Percentiles rank a stretch among this genome's conserved stretches.
These are phyloP conservation scores for Chalcis sispes DNA, from an alignment of 2,888 invertebrate genomes.

Conservation along the genomic window DNA sequence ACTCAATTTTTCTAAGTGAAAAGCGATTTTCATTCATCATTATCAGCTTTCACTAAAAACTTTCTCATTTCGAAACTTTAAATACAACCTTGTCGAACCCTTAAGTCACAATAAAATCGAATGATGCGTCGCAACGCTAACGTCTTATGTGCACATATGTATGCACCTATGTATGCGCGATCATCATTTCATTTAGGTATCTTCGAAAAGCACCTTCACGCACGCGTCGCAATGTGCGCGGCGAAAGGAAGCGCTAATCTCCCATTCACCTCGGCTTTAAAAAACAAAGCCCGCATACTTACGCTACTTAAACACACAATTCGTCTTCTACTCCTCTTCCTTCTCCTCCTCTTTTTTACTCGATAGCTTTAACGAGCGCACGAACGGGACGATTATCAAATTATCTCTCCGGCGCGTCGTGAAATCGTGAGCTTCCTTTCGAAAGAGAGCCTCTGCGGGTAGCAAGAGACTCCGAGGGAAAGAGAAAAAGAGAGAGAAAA, in stretches of 20 bases:
- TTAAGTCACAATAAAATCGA: constrained; percentile 6
- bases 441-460: constrained; percentile 39
- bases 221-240: too few species aligned
- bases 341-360: neutral
- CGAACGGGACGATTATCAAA: constrained; percentile 55
- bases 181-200: neutral
- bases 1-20: too few species aligned
- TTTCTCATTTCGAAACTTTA: neutral
- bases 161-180: neutral
- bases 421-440: constrained; percentile 53
- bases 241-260: constrained; percentile 11
- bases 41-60: neutral
- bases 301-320: neutral
- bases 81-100: neutral
- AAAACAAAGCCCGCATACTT: constrained; percentile 5
- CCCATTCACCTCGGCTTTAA: neutral
- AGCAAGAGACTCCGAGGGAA: neutral
- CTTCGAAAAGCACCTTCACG: too few species aligned
- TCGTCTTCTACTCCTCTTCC: too few species aligned
- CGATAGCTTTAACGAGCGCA: constrained; percentile 25
- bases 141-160: too few species aligned
- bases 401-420: constrained; percentile 47
- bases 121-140: neutral
- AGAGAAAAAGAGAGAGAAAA: constrained; percentile 31
- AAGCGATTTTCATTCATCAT: too few species aligned